These are phyloP conservation scores for Junco hyemalis DNA, from an alignment of 2,113 vertebrate species.

Conservation along the genomic window DNA sequence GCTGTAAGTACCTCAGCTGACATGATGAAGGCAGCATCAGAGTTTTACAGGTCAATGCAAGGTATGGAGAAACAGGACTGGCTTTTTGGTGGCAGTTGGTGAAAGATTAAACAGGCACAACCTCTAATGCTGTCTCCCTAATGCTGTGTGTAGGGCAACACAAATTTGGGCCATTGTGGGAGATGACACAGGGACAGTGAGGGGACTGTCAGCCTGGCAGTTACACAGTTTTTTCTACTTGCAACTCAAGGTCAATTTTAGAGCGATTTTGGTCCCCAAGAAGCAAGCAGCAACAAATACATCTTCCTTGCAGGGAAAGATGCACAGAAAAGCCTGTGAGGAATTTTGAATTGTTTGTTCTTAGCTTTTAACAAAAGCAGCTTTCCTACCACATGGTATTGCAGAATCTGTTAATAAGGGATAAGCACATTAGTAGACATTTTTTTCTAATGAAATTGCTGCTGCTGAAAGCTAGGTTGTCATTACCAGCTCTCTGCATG, in stretches of 20 bases:
- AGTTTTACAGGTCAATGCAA: background rate
- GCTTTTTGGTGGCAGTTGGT: background rate
- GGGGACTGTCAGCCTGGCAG: background rate
- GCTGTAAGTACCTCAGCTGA: background rate
- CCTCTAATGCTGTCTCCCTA: background rate
- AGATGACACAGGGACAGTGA: background rate
- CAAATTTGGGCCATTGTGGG: background rate
- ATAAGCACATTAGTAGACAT: background rate
- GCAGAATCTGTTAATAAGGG: constrained; percentile 38
- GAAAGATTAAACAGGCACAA: background rate
- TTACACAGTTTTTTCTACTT: background rate
- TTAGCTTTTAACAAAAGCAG: background rate
- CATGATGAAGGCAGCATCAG: background rate
- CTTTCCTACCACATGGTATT: background rate
- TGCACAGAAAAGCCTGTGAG: background rate
- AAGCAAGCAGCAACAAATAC: background rate
- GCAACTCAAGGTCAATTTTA: background rate
- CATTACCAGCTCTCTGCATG: constrained; percentile 41
- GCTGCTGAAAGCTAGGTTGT: constrained; percentile 2
- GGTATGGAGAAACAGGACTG: background rate
- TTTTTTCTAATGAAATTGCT: background rate
- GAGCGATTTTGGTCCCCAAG: background rate
- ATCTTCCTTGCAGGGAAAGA: background rate
- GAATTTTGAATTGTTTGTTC: background rate
- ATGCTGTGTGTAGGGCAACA: background rate